Evolutionary conservation across 35 echinoderm and acorn worm species (phyloP).

Genomic region (Amphiura filiformis): DNA sequence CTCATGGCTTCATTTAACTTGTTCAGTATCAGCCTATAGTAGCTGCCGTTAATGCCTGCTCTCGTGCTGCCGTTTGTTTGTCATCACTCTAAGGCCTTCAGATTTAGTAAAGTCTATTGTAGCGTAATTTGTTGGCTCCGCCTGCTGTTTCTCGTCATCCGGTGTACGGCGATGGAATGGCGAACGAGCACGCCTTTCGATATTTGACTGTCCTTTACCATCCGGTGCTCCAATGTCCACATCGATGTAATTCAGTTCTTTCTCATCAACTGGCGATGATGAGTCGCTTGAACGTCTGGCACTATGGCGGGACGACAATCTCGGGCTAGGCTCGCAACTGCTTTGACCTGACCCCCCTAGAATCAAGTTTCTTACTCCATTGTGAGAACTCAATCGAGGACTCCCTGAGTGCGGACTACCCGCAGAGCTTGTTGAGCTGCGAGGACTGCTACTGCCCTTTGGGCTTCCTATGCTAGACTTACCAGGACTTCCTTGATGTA

Average conservation of each 20-base stretch:
- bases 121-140: slow-evolving; percentile 69
- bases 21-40: too few species aligned
- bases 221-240: slow-evolving; percentile 68
- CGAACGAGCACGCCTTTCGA: slow-evolving; percentile 46
- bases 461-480: not conserved
- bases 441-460: slow-evolving; percentile 3
- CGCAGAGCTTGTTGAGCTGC: not conserved
- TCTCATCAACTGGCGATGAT: slow-evolving; percentile 43
- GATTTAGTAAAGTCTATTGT: slow-evolving; percentile 95
- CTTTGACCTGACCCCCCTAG: not conserved
- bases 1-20: too few species aligned
- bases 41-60: not conserved
- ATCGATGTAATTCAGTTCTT: slow-evolving; percentile 90
- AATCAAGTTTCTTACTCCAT: slow-evolving; percentile 27
- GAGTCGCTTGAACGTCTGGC: slow-evolving; percentile 32
- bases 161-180: slow-evolving; percentile 48
- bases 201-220: slow-evolving; percentile 14
- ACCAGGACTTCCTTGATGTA: slow-evolving; percentile 1
- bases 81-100: slow-evolving; percentile 68
- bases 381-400: not conserved
- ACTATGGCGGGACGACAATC: slow-evolving; percentile 28
- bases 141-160: slow-evolving; percentile 63
- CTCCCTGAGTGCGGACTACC: not conserved
- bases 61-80: slow-evolving; percentile 18
- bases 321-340: slow-evolving; percentile 34